A percentile compares a stretch with the other conserved stretches of the same genome.
phyloP scores from a whole-genome alignment of 1,140 invertebrate species.

The Halesus radiatus region DNA sequence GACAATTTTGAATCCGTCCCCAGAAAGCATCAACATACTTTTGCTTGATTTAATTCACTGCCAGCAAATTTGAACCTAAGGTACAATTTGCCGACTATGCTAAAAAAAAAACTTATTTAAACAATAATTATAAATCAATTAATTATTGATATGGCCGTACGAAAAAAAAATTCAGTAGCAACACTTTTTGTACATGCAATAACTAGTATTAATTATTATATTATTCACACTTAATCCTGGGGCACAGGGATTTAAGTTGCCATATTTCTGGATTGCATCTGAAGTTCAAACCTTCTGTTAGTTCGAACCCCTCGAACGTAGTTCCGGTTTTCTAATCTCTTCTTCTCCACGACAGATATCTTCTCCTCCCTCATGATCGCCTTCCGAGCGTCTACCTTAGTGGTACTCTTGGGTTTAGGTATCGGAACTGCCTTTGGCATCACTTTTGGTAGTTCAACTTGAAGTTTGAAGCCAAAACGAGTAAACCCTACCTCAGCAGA shows the following conservation, averaged over 20 bases:
- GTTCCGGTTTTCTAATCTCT: slow-evolving; percentile 64
- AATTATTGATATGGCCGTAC: no score
- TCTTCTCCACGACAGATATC: slow-evolving; percentile 60
- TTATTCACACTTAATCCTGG: neutral
- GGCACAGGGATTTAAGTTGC: neutral
- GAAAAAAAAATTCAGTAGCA: no score
- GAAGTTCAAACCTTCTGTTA: slow-evolving; percentile 77
- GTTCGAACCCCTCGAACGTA: slow-evolving; percentile 74
- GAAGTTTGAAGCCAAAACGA: slow-evolving; percentile 67
- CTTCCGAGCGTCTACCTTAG: slow-evolving; percentile 60
- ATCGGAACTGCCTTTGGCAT: slow-evolving; percentile 41
- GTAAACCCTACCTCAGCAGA: slow-evolving; percentile 59
- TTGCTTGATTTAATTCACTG: neutral
- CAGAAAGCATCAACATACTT: neutral
- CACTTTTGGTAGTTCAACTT: slow-evolving; percentile 43
- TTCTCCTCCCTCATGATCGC: slow-evolving; percentile 64
- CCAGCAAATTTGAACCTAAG: neutral
- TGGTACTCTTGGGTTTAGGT: slow-evolving; percentile 57
- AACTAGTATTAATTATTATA: neutral
- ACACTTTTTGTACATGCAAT: no score
- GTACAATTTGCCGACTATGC: no score
- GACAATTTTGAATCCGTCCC: neutral
- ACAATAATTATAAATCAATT: no score
- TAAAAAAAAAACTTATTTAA: no score
- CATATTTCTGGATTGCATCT: slow-evolving; percentile 71